Percentiles rank a stretch among this genome's conserved stretches.
Evolutionary conservation across 2,888 invertebrate genomes (phyloP).

Genomic region (Elmis aenea): DNA sequence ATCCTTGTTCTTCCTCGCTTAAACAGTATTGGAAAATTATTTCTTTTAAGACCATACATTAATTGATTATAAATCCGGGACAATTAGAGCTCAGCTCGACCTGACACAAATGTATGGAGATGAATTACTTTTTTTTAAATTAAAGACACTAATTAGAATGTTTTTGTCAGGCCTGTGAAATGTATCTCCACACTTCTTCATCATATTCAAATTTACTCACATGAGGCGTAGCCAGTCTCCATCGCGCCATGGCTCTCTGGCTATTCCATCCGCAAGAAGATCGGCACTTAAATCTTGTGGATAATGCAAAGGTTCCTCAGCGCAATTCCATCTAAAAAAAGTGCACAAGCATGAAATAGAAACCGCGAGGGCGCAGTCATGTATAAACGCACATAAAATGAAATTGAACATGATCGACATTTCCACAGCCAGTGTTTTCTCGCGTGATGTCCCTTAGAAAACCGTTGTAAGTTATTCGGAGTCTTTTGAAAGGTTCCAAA

Average conservation of each 20-base stretch:
- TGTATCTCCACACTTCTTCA: too few species aligned
- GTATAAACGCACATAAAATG: slow-evolving; percentile 15
- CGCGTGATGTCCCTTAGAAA: slow-evolving; percentile 50
- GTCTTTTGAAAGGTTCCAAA: slow-evolving; percentile 55
- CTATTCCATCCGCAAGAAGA: slow-evolving; percentile 53
- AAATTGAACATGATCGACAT: slow-evolving; percentile 40
- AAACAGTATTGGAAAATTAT: slow-evolving; percentile 14
- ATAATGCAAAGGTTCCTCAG: slow-evolving; percentile 47
- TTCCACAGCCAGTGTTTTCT: slow-evolving; percentile 38
- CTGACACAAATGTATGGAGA: too few species aligned
- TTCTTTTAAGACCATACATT: background rate
- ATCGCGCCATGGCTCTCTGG: slow-evolving; percentile 55
- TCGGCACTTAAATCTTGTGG: slow-evolving; percentile 54
- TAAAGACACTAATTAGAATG: too few species aligned
- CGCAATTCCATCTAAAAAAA: slow-evolving; percentile 54
- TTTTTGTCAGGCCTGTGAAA: too few species aligned
- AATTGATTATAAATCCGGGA: too few species aligned
- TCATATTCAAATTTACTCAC: too few species aligned
- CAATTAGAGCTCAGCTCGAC: too few species aligned
- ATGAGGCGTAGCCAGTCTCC: slow-evolving; percentile 53
- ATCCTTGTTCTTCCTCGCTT: slow-evolving; percentile 45
- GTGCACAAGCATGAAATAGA: background rate
- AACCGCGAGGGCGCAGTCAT: too few species aligned
- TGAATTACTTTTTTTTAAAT: too few species aligned
- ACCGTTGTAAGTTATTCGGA: slow-evolving; percentile 67